phyloP scores from a whole-genome alignment of 1,140 invertebrate species.

The Trachymyrmex septentrionalis region DNA sequence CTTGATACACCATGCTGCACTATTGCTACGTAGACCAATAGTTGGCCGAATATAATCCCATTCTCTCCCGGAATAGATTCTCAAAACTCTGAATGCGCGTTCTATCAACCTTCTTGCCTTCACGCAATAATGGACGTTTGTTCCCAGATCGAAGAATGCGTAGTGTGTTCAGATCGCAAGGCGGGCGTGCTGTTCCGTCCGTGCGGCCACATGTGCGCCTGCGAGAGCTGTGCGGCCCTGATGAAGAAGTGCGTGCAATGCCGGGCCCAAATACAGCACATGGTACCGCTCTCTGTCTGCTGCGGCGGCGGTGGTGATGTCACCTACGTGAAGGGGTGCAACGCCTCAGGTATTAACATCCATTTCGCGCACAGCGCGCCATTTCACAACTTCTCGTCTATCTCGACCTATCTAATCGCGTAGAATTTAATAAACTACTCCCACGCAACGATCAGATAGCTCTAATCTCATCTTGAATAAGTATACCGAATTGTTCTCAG shows the following conservation, averaged over 20 bases:
- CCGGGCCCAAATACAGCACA: conserved; percentile 94
- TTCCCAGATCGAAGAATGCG: conserved; percentile 96
- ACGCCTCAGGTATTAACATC: conserved; percentile 71
- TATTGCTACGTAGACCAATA: background rate
- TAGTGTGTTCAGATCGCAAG: conserved; percentile 97
- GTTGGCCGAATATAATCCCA: background rate
- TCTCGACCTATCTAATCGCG: conserved; percentile 7
- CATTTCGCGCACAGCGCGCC: background rate
- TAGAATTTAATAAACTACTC: conserved; percentile 11
- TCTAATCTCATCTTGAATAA: background rate
- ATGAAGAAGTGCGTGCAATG: conserved; percentile 99
- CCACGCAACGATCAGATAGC: conserved; percentile 19
- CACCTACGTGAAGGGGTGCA: conserved; percentile 79
- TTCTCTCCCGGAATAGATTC: background rate
- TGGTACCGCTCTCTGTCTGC: conserved; percentile 91
- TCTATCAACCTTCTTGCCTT: background rate
- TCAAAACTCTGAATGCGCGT: background rate
- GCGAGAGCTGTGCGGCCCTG: conserved; percentile 95
- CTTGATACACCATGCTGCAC: background rate
- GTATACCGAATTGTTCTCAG: background rate
- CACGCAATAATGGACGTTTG: conserved; percentile 36
- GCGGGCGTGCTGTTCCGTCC: conserved; percentile 96
- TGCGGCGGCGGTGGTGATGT: conserved; percentile 87
- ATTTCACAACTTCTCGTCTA: background rate
- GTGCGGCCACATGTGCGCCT: conserved; percentile 98